Percentiles rank a stretch among this genome's conserved stretches.
Evolutionary conservation across 2,113 vertebrate species (phyloP).

Genomic region (Anarrhichthys ocellatus): DNA sequence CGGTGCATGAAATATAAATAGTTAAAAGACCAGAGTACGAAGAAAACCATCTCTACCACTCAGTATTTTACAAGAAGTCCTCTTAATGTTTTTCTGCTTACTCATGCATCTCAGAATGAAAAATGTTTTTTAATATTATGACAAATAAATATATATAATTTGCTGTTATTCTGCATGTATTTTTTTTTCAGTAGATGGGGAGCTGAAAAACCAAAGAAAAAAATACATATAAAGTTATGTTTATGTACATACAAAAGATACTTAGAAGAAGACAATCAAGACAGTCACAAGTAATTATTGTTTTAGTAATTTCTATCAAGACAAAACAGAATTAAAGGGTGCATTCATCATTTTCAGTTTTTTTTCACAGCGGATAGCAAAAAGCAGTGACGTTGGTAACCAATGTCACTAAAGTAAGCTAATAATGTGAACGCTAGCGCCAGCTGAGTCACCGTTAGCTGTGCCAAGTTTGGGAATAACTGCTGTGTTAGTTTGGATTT

Average conservation of each 20-base stretch:
- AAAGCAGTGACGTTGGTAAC: no score
- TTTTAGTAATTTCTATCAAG: not conserved
- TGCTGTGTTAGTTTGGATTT: no score
- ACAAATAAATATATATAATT: no score
- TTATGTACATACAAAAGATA: not conserved
- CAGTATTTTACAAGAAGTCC: no score
- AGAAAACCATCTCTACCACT: not conserved
- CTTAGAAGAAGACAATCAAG: not conserved
- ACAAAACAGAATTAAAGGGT: not conserved
- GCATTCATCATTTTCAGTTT: no score
- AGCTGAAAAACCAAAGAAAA: not conserved
- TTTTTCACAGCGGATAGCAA: no score
- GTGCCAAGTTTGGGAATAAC: no score
- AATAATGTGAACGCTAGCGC: no score
- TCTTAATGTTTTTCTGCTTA: not conserved
- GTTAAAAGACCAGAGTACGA: slow-evolving; percentile 2
- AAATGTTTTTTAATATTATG: no score
- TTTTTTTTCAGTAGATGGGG: not conserved
- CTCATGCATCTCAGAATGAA: not conserved
- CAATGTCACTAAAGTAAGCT: no score
- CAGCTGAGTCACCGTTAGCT: no score
- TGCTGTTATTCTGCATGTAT: not conserved
- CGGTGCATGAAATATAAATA: not conserved
- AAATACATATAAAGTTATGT: not conserved
- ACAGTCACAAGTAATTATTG: not conserved